A percentile compares a stretch with the other conserved stretches of the same genome.
phyloP scores from a whole-genome alignment of 53 echinoderm and acorn worm species.

The Luidia sarsii region DNA sequence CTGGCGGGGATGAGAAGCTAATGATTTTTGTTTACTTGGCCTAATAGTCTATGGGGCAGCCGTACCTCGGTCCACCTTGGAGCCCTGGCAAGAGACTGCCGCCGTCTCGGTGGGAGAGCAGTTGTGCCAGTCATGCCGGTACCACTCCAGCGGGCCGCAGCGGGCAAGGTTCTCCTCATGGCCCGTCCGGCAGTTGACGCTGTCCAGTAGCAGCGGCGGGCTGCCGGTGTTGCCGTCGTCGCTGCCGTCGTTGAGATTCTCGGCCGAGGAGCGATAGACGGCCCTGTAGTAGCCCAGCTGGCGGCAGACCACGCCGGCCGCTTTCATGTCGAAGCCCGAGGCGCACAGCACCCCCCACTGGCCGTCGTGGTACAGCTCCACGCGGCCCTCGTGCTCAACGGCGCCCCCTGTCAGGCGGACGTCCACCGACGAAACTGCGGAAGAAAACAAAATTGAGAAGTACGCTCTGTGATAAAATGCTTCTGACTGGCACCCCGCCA shows the following conservation, averaged over 20 bases:
- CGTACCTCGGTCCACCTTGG: slow-evolving; percentile 27
- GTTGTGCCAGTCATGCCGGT: slow-evolving; percentile 46
- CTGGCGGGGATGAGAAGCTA: neutral
- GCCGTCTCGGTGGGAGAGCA: slow-evolving; percentile 13
- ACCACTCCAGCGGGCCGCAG: slow-evolving; percentile 43
- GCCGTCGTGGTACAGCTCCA: slow-evolving; percentile 9
- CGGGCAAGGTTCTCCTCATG: slow-evolving; percentile 9
- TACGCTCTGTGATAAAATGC: too few species aligned
- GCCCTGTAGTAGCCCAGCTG: slow-evolving; percentile 35
- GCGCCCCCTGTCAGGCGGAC: slow-evolving; percentile 29
- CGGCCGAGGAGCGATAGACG: neutral
- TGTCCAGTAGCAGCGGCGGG: slow-evolving; percentile 15
- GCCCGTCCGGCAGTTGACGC: slow-evolving; percentile 4
- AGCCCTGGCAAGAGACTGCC: slow-evolving; percentile 28
- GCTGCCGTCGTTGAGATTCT: neutral
- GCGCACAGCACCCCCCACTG: slow-evolving; percentile 39
- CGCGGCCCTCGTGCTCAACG: slow-evolving; percentile 23
- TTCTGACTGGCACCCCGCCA: too few species aligned
- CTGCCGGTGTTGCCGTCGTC: too few species aligned
- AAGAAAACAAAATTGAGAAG: too few species aligned
- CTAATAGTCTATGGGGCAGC: neutral
- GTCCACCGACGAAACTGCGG: slow-evolving; percentile 19
- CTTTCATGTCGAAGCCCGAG: slow-evolving; percentile 41
- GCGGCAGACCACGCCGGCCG: slow-evolving; percentile 32
- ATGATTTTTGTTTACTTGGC: neutral